These are phyloP conservation scores for Xyrauchen texanus DNA, from an alignment of 2,113 vertebrate genomes.

Conservation along the genomic window DNA sequence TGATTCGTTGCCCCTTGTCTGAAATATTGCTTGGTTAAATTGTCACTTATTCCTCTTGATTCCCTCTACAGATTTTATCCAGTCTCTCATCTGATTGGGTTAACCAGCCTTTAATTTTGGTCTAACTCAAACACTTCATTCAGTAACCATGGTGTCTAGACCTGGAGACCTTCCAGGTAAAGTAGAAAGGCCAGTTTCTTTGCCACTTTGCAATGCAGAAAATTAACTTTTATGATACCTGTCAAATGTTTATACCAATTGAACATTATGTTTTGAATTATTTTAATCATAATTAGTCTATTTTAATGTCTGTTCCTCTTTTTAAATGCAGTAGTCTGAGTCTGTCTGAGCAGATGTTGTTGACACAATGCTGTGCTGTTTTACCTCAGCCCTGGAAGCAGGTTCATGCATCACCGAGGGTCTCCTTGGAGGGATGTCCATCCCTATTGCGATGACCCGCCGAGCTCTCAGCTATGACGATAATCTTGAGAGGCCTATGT, in stretches of 20 bases:
- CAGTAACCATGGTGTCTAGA: conserved; percentile 51
- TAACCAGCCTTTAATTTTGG: conserved; percentile 7
- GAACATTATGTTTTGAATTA: background rate
- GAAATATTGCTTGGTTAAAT: background rate
- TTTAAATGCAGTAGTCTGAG: no score
- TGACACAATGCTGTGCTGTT: background rate
- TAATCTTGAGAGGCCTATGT: conserved; percentile 91
- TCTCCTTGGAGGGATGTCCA: conserved; percentile 85
- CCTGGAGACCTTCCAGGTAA: conserved; percentile 60
- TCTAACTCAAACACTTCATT: background rate
- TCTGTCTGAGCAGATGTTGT: no score
- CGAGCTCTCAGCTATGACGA: conserved; percentile 96
- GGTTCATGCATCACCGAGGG: conserved; percentile 65
- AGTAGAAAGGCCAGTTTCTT: background rate
- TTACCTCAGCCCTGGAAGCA: conserved; percentile 68
- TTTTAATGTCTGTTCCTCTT: no score
- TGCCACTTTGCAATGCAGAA: background rate
- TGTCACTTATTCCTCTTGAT: background rate
- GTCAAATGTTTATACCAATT: background rate
- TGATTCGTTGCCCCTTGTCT: background rate
- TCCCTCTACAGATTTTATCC: conserved; percentile 24
- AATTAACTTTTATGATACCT: background rate
- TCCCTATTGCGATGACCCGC: conserved; percentile 88
- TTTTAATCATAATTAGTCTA: background rate
- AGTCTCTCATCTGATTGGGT: conserved; percentile 27